A percentile compares a stretch with the other conserved stretches of the same genome.
Conservation (phyloP, 2,797 vertebrate genomes). For the Staurois parvus region DNA sequence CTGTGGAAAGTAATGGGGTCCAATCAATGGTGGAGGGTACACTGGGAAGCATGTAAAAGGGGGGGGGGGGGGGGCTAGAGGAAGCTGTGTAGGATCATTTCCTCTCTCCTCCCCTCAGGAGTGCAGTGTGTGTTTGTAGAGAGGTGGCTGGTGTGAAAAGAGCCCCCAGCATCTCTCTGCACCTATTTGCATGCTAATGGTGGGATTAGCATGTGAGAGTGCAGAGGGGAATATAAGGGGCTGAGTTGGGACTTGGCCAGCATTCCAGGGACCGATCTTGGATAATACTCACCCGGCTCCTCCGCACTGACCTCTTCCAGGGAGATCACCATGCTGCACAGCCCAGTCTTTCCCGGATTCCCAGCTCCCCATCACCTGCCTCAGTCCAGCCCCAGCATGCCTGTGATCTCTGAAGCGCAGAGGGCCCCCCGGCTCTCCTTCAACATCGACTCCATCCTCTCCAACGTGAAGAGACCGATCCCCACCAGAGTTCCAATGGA, state of each 20-base stretch:
- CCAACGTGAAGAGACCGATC: background rate
- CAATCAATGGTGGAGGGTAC: too few relatives aligned
- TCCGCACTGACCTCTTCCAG: background rate
- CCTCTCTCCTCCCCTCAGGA: constrained; percentile 26
- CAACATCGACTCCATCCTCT: constrained; percentile 64
- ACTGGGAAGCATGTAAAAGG: too few relatives aligned
- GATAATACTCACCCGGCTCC: background rate
- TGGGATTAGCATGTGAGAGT: constrained; percentile 44
- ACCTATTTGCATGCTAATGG: constrained; percentile 55
- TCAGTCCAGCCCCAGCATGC: background rate
- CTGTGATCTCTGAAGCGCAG: background rate
- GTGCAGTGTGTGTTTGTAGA: constrained; percentile 38
- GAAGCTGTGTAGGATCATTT: constrained; percentile 3
- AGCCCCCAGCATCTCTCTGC: background rate
- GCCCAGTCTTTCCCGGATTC: background rate
- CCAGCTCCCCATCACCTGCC: constrained; percentile 3
- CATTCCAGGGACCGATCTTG: background rate
- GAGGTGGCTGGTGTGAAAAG: constrained; percentile 4
- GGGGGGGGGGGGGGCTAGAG: too few relatives aligned
- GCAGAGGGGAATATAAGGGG: constrained; percentile 15
- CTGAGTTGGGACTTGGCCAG: background rate
- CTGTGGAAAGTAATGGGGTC: too few relatives aligned
- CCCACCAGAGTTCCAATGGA: background rate
- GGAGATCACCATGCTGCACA: constrained; percentile 27
- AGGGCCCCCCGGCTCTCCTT: constrained; percentile 50